Evolutionary conservation across 2,797 vertebrate genomes (phyloP).

Genomic region (Pristis pectinata): DNA sequence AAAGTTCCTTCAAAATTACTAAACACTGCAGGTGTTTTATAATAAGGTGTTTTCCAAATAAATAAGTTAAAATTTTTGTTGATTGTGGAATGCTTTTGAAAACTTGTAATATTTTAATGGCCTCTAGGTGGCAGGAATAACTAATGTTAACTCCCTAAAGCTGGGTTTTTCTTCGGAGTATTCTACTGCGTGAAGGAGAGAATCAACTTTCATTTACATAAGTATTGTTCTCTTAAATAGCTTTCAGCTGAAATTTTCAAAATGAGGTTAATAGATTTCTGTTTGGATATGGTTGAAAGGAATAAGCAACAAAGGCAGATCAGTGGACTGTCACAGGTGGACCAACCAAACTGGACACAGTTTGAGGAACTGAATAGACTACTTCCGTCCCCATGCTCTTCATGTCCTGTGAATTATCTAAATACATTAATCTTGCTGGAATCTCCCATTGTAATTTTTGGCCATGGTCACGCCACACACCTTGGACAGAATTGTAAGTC

Average conservation of each 20-base stretch:
- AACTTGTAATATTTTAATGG: not conserved
- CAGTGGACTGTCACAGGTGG: not conserved
- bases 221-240: not conserved
- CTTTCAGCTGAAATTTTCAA: not conserved
- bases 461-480: no score
- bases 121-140: slow-evolving; percentile 32
- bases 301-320: not conserved
- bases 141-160: slow-evolving; percentile 9
- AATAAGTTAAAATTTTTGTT: not conserved
- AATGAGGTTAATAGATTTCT: not conserved
- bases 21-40: not conserved
- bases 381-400: not conserved
- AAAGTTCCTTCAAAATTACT: not conserved
- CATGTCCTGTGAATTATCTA: not conserved
- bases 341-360: not conserved
- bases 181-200: not conserved
- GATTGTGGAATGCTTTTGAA: not conserved
- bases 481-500: no score
- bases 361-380: not conserved
- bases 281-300: not conserved
- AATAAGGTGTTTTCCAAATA: not conserved
- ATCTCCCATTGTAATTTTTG: no score
- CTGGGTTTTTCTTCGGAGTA: not conserved
- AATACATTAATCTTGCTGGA: not conserved
- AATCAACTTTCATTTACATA: not conserved